Base-by-base conservation (phyloP, 2,113 vertebrate genomes). In the Neomonachus schauinslandi region DNA sequence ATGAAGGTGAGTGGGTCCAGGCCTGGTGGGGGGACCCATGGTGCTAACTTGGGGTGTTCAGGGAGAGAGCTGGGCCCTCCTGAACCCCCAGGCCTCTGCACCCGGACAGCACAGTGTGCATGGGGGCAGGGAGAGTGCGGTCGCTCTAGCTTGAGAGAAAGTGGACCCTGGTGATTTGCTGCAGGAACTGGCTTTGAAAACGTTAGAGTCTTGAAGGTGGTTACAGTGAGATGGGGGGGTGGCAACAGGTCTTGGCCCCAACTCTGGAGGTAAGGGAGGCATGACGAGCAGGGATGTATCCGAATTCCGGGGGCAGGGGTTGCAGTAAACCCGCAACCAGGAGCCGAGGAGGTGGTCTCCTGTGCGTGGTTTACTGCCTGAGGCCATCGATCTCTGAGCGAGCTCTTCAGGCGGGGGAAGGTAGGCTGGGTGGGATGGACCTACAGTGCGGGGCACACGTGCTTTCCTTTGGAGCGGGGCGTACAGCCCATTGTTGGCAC, bases 1-100 rank as follows among this genome's bases (percentile, higher is more conserved):
- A 99, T 99, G 98, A 98, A 99, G 99, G 99, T 99, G 98, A 98
- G 95, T 1, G 10, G 24, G 28, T 42, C 74, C 7, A 1, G 74
- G 12, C 49, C 55, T 1, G 15, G 21, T 12, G 28, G 0, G 26
- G 36, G 77, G 39, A 42, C 1, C n/a, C 2, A 0, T 7, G 11
- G 39, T 49, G 42, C 67, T 74, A 15, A 74, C 63, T 24, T 28
- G 49, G 28, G n/a, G 46, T 61, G 13, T 51, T 86, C 26, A 26
- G 26, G 83, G 89, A 69, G 85, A 80, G 67, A 72, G 26, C 46
- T 55, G 19, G 42, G 6, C 85, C n/a, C 57, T 55, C 16, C 51
- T 0, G 5, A 76, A 57, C 0, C 8, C 12, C 28, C 33, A 86
- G 36, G 12, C 59, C 42, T 94, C 74, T 80, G 7, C 1, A 71